Conservation (phyloP, 2,888 invertebrate species). For the Gasteruption jaculator region DNA sequence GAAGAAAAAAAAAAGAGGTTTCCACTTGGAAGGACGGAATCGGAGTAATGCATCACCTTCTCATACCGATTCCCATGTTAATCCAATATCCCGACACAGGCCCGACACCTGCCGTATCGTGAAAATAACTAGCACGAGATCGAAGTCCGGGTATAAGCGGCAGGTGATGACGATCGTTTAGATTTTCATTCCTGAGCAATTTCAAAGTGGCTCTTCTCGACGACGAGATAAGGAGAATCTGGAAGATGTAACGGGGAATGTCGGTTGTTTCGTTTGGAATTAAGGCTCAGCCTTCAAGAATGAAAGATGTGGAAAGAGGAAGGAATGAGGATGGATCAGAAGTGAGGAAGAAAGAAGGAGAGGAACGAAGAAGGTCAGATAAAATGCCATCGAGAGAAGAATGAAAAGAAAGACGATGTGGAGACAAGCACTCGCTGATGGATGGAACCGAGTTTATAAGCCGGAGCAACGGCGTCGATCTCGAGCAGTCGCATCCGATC, state of each 20-base stretch:
- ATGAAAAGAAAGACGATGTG: no score
- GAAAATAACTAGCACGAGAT: no score
- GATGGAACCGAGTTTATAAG: slow-evolving; percentile 29
- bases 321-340: slow-evolving; percentile 3
- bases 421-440: slow-evolving; percentile 34
- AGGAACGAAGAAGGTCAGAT: slow-evolving; percentile 29
- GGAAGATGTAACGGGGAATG: slow-evolving; percentile 30
- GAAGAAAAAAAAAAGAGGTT: no score
- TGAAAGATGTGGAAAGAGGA: slow-evolving; percentile 31
- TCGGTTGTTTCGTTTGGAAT: slow-evolving; percentile 31
- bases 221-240: slow-evolving; percentile 8
- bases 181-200: no score
- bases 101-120: slow-evolving; percentile 2
- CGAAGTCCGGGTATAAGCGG: no score
- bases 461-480: slow-evolving; percentile 1
- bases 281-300: slow-evolving; percentile 32
- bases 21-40: no score
- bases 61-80: no score
- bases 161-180: no score
- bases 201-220: no score
- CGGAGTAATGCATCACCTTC: no score
- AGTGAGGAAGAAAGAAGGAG: slow-evolving; percentile 12
- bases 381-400: no score
- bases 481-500: neutral
- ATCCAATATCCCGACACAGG: no score